Base-by-base conservation (phyloP, 2,888 invertebrate species). In the Keiferia lycopersicella region DNA sequence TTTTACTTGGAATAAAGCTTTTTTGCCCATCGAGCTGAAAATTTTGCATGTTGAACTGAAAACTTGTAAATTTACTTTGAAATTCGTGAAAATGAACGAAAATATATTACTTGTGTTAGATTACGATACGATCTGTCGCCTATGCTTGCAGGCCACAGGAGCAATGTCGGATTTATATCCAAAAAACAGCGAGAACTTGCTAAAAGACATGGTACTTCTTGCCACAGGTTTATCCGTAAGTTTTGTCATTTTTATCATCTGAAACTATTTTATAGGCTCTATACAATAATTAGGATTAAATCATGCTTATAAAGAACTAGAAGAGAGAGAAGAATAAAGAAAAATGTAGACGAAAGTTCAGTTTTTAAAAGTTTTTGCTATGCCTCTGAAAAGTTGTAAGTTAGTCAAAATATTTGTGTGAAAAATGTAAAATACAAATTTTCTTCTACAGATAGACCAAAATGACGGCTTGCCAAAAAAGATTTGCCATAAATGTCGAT, bases 401-500 rank as follows among this genome's bases (percentile, higher is more conserved):
- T 26, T 26, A n/a, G n/a, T n/a, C n/a, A n/a, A n/a, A n/a, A n/a
- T n/a, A n/a, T n/a, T n/a, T n/a, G n/a, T n/a, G n/a, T n/a, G n/a
- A n/a, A n/a, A n/a, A n/a, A n/a, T n/a, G n/a, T n/a, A n/a, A n/a
- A n/a, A n/a, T n/a, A n/a, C n/a, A n/a, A n/a, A 41, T 39, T 12
- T 39, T 53, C 2, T 59, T 26, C 16, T 48, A 34, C 10, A 69
- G 69, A 38, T 64, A 2, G 6, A 41, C 16, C 18, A 63, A 58
- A 65, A 61, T 3, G 68, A 69, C 56, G 66, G 66, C 2, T 60
- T 75, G 4, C 75, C 75, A 0, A 65, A 68, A 8, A 71, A 69
- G 53, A 70, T 75, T 12, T 75, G 75, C 62, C 68, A 75, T 67
- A 69, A 65, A 61, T 75, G 75, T 56, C 72, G 72, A 3, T 69